phyloP scores from a whole-genome alignment of 2,888 invertebrate genomes.

The Orchesellides sinensis region DNA sequence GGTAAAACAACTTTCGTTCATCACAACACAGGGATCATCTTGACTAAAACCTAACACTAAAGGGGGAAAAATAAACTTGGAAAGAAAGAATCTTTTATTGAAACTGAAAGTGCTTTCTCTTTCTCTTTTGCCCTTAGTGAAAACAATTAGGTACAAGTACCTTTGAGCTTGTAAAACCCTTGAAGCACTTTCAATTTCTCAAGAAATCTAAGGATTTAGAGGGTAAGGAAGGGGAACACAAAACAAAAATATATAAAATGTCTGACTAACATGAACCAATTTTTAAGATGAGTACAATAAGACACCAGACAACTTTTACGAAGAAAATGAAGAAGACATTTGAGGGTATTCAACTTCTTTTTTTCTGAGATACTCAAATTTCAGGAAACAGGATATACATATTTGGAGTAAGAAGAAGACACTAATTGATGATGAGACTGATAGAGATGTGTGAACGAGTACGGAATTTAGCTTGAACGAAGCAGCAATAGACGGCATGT shows the following conservation, averaged over 20 bases:
- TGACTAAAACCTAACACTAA: constrained; percentile 24
- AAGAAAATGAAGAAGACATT: constrained; percentile 32
- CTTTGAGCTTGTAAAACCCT: neutral
- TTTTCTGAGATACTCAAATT: constrained; percentile 19
- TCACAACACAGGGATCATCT: constrained; percentile 43
- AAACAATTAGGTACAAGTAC: neutral
- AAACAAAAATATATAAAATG: constrained; percentile 33
- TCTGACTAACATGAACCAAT: constrained; percentile 41
- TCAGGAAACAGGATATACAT: constrained; percentile 46
- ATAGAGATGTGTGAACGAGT: constrained; percentile 56
- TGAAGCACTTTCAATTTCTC: neutral
- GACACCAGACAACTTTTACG: constrained; percentile 76
- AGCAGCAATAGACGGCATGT: constrained; percentile 73
- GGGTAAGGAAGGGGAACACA: constrained; percentile 34
- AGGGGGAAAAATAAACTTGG: neutral
- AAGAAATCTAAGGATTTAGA: constrained; percentile 29
- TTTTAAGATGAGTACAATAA: constrained; percentile 37
- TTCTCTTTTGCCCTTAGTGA: neutral
- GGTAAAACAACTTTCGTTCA: constrained; percentile 18
- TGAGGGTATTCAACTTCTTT: constrained; percentile 29
- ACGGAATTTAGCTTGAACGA: constrained; percentile 68
- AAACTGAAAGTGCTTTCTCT: neutral
- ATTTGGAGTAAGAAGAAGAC: constrained; percentile 35
- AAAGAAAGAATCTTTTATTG: constrained; percentile 20
- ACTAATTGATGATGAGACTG: constrained; percentile 55